phyloP scores from a whole-genome alignment of 2,888 invertebrate species.

The Lamellibrachia columna region DNA sequence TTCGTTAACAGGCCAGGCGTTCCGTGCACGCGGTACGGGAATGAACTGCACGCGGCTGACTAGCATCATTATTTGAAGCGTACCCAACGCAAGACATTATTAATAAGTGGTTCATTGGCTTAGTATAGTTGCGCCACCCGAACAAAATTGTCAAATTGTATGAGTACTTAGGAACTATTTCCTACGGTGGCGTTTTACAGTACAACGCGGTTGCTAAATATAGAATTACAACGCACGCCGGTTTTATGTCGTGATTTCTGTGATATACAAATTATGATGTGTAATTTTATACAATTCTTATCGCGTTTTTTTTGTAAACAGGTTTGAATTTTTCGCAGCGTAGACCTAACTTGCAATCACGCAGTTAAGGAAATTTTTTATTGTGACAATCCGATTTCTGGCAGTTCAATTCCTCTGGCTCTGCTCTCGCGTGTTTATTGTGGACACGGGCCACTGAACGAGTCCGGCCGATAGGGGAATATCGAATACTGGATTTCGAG shows the following conservation, averaged over 20 bases:
- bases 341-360: not conserved
- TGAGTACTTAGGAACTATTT: too few relatives aligned
- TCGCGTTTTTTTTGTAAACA: not conserved
- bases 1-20: too few relatives aligned
- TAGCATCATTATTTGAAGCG: too few relatives aligned
- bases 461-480: not conserved
- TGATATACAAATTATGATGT: not conserved
- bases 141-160: too few relatives aligned
- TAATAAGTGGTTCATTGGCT: too few relatives aligned
- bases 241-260: not conserved
- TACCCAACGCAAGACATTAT: too few relatives aligned
- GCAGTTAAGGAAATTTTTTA: not conserved
- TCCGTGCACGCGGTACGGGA: too few relatives aligned
- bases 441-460: slow-evolving; percentile 16
- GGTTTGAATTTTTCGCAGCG: not conserved
- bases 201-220: not conserved
- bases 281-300: not conserved
- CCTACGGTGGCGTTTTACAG: too few relatives aligned
- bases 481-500: not conserved
- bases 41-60: too few relatives aligned
- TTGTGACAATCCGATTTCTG: not conserved
- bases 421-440: not conserved
- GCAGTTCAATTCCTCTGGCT: not conserved
- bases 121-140: too few relatives aligned
- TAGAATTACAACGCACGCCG: not conserved